Evolutionary conservation across 2,888 invertebrate species (phyloP).

Genomic region (Harpalus rubripes): DNA sequence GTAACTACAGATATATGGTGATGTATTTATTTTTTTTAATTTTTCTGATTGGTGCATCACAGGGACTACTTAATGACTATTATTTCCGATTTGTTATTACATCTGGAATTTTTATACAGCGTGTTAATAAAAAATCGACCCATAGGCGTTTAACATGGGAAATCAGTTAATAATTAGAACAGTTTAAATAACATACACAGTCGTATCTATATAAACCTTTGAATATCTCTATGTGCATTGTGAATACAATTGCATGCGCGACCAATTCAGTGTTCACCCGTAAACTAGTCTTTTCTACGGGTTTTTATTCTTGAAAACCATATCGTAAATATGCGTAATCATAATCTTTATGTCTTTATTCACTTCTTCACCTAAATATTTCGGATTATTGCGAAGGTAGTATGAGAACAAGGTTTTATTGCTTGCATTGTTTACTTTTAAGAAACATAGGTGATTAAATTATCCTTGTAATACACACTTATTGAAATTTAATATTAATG

Average conservation of each 20-base stretch:
- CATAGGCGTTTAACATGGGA: no score
- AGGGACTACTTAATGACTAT: no score
- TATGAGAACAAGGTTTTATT: background rate
- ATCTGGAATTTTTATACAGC: no score
- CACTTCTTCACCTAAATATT: conserved; percentile 35
- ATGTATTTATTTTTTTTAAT: no score
- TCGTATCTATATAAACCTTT: conserved; percentile 35
- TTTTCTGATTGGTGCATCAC: no score
- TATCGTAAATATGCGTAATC: conserved; percentile 26
- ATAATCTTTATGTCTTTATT: conserved; percentile 37
- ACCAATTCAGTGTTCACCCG: background rate
- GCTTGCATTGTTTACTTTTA: background rate
- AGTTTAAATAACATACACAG: conserved; percentile 49
- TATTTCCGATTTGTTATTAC: no score
- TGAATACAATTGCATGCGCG: background rate
- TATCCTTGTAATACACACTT: no score
- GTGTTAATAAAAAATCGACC: no score
- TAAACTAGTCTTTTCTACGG: conserved; percentile 4
- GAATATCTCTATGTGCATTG: conserved; percentile 38
- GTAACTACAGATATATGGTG: no score
- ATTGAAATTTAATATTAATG: no score
- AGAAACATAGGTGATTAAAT: no score
- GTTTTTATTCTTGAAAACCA: background rate
- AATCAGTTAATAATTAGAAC: no score
- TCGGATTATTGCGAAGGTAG: background rate